Conservation (phyloP, 2,888 invertebrate genomes). For the Ectobius pallidus region DNA sequence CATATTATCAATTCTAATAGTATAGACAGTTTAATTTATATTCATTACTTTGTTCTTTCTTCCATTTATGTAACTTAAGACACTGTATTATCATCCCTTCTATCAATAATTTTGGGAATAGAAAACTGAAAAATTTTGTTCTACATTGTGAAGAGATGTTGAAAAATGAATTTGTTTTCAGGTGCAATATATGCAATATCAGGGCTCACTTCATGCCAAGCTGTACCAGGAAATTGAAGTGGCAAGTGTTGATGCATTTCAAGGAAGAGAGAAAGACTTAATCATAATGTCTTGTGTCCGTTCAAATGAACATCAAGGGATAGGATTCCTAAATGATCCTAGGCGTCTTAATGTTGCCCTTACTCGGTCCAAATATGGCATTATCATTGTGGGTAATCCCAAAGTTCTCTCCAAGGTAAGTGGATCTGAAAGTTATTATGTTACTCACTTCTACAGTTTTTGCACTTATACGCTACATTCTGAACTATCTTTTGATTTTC, state of each 20-base stretch:
- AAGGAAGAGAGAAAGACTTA: conserved; percentile 98
- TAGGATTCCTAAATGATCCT: conserved; percentile 98
- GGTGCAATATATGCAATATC: conserved; percentile 97
- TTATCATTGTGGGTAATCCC: conserved; percentile 98
- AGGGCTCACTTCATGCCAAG: conserved; percentile 95
- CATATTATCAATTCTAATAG: too few species aligned
- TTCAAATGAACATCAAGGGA: conserved; percentile 98
- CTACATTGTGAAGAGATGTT: too few species aligned
- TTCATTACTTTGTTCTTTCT: too few species aligned
- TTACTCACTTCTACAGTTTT: neutral
- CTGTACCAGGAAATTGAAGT: conserved; percentile 99
- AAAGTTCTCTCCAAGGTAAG: conserved; percentile 90
- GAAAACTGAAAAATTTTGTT: too few species aligned
- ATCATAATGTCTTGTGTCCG: conserved; percentile 99
- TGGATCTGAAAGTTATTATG: neutral
- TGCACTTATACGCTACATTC: neutral
- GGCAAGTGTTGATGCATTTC: conserved; percentile 99
- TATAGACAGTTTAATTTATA: too few species aligned
- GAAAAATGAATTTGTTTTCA: too few species aligned
- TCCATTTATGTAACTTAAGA: too few species aligned
- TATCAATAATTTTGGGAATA: too few species aligned
- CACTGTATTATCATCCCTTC: too few species aligned
- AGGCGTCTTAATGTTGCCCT: conserved; percentile 96
- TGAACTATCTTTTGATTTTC: neutral
- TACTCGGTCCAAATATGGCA: conserved; percentile 95